Percentiles rank a stretch among this genome's conserved stretches.
Conservation (phyloP, 2,113 vertebrate species). For the Phrynocephalus versicolor region DNA sequence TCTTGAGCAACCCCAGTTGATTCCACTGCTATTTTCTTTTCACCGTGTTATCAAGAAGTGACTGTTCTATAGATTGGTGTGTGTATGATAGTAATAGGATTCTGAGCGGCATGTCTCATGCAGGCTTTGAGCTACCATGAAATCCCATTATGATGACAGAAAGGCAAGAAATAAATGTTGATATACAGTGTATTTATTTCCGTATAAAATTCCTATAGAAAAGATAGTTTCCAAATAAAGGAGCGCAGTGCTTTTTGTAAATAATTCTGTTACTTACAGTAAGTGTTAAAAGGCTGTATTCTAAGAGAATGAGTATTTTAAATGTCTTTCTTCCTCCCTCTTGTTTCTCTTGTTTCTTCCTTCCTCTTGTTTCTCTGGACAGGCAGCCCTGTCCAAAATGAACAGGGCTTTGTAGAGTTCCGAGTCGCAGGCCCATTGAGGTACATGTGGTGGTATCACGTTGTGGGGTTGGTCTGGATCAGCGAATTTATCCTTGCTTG, state of each 20-base stretch:
- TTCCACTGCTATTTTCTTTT: neutral
- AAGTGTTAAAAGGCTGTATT: neutral
- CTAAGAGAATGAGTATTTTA: slow-evolving; percentile 29
- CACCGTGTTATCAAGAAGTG: no score
- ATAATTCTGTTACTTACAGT: neutral
- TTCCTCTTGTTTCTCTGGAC: slow-evolving; percentile 42
- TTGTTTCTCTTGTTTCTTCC: slow-evolving; percentile 40
- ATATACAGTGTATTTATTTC: neutral
- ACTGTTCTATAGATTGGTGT: no score
- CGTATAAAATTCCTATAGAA: neutral
- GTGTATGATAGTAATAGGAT: no score
- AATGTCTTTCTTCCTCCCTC: neutral
- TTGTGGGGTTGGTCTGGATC: slow-evolving; percentile 96
- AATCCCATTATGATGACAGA: neutral
- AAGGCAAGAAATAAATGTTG: neutral
- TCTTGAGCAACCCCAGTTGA: no score
- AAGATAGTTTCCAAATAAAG: neutral
- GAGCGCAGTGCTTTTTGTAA: no score
- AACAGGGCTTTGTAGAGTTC: slow-evolving; percentile 90
- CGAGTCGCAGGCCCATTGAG: slow-evolving; percentile 85
- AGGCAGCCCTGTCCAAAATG: slow-evolving; percentile 87
- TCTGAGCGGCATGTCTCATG: no score
- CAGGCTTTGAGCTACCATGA: no score
- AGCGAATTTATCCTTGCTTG: slow-evolving; percentile 97
- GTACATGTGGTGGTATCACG: slow-evolving; percentile 97